These are phyloP conservation scores for Phrynosoma blainvillii DNA, from an alignment of 2,113 vertebrate species.

Conservation along the genomic window DNA sequence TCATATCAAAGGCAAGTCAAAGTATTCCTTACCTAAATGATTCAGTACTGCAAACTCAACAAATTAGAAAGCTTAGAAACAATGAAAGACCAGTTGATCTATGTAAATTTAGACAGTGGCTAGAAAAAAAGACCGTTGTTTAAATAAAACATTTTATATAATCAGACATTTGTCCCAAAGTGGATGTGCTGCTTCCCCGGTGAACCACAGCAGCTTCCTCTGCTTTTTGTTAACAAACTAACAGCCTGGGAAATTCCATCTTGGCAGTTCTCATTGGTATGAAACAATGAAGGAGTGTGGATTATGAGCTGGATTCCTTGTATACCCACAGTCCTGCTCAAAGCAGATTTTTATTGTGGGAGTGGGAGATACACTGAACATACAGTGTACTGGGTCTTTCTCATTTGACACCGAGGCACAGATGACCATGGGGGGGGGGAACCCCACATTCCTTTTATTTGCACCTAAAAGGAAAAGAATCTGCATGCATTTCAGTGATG, in stretches of 20 bases:
- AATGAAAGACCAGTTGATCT: conserved; percentile 33
- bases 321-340: neutral
- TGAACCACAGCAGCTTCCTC: conserved; percentile 8
- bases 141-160: conserved; percentile 26
- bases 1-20: neutral
- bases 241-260: conserved; percentile 39
- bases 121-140: conserved; percentile 39
- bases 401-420: conserved; percentile 33
- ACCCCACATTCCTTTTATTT: conserved; percentile 30
- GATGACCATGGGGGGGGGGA: neutral
- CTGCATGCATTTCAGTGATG: conserved; percentile 30
- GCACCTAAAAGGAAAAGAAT: conserved; percentile 34
- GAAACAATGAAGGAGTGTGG: conserved; percentile 36
- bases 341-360: conserved; percentile 38
- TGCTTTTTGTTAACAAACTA: conserved; percentile 20
- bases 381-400: conserved; percentile 24
- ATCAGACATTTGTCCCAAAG: conserved; percentile 52
- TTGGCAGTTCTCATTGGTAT: conserved; percentile 23
- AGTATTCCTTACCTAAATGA: conserved; percentile 22
- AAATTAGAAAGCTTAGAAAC: conserved; percentile 19
- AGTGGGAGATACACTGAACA: conserved; percentile 16
- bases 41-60: conserved; percentile 14
- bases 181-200: conserved; percentile 3
- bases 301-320: conserved; percentile 40
- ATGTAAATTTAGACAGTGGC: neutral